These are phyloP conservation scores for Aphyosemion australe DNA, from an alignment of 2,113 vertebrate genomes.

Conservation along the genomic window DNA sequence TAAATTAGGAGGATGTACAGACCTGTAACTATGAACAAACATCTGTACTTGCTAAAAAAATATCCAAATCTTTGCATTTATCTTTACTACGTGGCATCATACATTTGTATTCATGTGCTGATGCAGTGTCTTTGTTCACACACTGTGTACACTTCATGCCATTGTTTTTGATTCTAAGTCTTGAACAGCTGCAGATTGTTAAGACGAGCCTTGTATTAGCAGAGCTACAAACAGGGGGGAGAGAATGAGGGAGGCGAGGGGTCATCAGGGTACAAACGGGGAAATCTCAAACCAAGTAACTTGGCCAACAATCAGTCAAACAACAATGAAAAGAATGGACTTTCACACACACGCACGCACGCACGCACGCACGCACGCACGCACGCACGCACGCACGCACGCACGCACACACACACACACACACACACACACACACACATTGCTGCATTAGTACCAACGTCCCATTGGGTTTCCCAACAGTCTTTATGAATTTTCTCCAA, in stretches of 20 bases:
- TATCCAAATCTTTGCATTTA: no score
- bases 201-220: slow-evolving; percentile 29
- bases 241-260: not conserved
- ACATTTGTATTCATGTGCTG: no score
- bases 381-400: no score
- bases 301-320: slow-evolving; percentile 37
- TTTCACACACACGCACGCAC: slow-evolving; percentile 13
- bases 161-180: slow-evolving; percentile 35
- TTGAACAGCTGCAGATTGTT: slow-evolving; percentile 63
- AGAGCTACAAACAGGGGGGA: not conserved
- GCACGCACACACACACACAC: no score
- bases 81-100: no score
- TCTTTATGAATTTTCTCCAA: slow-evolving; percentile 7
- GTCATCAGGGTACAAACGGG: not conserved
- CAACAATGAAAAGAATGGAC: slow-evolving; percentile 36
- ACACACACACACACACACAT: no score
- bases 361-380: no score
- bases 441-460: slow-evolving; percentile 21
- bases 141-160: slow-evolving; percentile 19
- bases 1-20: no score
- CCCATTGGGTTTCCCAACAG: not conserved
- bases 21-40: no score
- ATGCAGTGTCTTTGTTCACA: not conserved
- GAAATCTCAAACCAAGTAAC: slow-evolving; percentile 28
- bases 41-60: no score